Base-by-base conservation (phyloP, 2,113 vertebrate species). In the Climacteris rufus region DNA sequence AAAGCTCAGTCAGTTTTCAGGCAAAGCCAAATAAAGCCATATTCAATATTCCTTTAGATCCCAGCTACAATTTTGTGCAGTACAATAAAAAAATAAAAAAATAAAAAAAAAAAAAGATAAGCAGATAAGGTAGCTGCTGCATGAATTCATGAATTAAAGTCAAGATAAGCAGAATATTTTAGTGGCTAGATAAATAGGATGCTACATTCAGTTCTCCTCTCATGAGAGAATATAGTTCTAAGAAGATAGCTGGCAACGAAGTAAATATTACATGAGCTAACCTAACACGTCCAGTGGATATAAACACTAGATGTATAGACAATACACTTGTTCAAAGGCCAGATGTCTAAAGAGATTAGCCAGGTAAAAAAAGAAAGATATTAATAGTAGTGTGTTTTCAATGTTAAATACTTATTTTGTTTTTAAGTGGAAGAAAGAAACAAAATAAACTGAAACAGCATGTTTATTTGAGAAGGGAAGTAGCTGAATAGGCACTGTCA, bases 251-350 rank as follows among this genome's bases (percentile, higher is more conserved):
- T 87, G 63, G 52, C 68, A 63, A 95, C 87, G 22, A 78, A 64
- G 72, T 91, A 87, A 93, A 86, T 91, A 74, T 83, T 86, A 45
- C 88, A 86, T 76, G 81, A 95, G 66, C 69, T 86, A 95, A 22
- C 79, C 86, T 81, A 96, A 86, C 82, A 84, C 37, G 39, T 90
- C 64, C 59, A 54, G 30, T 66, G 71, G 71, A 91, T 93, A 42
- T 86, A 90, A 95, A 91, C 60, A 88, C 23, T 86, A 44, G 66
- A 69, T 92, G 59, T 79, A 85, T 93, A 92, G 83, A 66, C 89
- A 91, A 85, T 72, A 47, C 49, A 70, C 66, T 90, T 84, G 35
- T 70, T 91, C 82, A 95, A 91, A 93, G 79, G 79, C 82, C 75
- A 88, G 76, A 90, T 89, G 77, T 65, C 44, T 93, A n/a, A 89